Conservation (phyloP, 2,888 invertebrate genomes). For the Tipula helvola region DNA sequence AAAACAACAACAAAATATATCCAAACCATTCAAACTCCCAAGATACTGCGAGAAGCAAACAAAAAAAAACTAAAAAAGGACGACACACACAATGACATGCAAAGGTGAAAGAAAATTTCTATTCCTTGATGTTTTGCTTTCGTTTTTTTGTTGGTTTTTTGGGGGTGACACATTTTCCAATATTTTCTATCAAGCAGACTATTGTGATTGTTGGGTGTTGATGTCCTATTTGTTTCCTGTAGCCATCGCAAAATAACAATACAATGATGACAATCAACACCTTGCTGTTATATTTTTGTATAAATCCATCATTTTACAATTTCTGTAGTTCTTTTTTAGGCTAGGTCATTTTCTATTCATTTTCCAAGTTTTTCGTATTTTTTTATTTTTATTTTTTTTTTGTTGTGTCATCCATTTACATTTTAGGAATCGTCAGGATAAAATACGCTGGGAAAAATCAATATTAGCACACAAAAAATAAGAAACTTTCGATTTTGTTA, state of each 20-base stretch:
- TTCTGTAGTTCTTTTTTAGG: neutral
- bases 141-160: neutral
- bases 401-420: neutral
- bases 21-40: neutral
- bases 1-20: neutral
- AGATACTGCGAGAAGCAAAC: neutral
- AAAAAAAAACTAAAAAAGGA: neutral
- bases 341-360: neutral
- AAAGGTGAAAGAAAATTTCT: neutral
- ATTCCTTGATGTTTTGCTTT: neutral
- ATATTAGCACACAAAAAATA: neutral
- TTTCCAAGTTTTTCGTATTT: neutral
- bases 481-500: neutral
- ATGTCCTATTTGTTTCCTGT: neutral
- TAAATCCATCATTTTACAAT: neutral
- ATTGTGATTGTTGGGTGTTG: neutral
- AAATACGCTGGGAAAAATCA: neutral
- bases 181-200: neutral
- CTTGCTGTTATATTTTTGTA: neutral
- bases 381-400: neutral
- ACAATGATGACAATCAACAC: neutral
- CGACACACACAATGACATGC: neutral
- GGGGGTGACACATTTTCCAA: neutral
- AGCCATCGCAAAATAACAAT: neutral
- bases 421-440: neutral